Conservation (phyloP, 2,888 invertebrate species). For the Acronicta leporina region DNA sequence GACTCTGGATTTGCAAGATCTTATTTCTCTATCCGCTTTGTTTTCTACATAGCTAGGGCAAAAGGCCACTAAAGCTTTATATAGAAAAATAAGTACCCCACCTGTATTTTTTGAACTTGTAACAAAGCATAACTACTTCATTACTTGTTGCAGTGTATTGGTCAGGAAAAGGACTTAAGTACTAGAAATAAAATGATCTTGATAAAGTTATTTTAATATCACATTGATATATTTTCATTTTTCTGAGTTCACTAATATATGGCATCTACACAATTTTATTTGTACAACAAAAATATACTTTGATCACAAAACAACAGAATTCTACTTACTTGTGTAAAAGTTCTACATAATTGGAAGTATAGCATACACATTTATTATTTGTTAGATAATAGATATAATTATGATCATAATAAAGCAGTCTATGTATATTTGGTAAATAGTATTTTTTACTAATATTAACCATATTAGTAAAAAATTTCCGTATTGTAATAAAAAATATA, state of each 20-base stretch:
- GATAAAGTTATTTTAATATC: slow-evolving; percentile 55
- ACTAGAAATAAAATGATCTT: slow-evolving; percentile 33
- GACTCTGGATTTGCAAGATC: too few species aligned
- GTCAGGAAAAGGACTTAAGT: neutral
- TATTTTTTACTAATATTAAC: slow-evolving; percentile 5
- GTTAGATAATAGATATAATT: neutral
- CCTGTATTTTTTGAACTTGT: too few species aligned
- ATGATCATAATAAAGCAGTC: slow-evolving; percentile 22
- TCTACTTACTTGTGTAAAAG: slow-evolving; percentile 16
- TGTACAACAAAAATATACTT: slow-evolving; percentile 57
- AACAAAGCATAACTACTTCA: too few species aligned
- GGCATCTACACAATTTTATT: slow-evolving; percentile 48
- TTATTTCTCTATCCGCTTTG: too few species aligned
- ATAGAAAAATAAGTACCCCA: too few species aligned
- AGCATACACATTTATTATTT: slow-evolving; percentile 9
- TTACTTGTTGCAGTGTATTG: too few species aligned
- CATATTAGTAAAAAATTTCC: too few species aligned
- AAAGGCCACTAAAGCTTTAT: too few species aligned
- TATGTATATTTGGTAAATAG: slow-evolving; percentile 32
- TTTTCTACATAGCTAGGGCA: too few species aligned
- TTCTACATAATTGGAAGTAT: slow-evolving; percentile 19
- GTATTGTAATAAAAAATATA: neutral
- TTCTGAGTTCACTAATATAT: slow-evolving; percentile 46
- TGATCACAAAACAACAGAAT: slow-evolving; percentile 48
- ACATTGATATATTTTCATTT: slow-evolving; percentile 59